These are phyloP conservation scores for Acanthosepion esculentum DNA, from an alignment of 2,888 invertebrate species.

Conservation along the genomic window DNA sequence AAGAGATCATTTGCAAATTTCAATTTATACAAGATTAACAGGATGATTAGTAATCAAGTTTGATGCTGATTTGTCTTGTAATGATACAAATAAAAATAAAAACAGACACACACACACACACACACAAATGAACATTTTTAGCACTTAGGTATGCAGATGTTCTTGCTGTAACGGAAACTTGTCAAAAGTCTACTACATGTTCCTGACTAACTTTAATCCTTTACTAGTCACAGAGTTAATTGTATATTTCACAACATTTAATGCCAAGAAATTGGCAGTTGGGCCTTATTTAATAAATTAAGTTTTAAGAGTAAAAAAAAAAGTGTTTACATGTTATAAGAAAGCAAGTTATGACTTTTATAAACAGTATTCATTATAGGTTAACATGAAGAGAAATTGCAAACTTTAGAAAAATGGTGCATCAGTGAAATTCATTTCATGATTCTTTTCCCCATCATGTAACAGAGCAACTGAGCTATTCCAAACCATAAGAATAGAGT, in stretches of 20 bases:
- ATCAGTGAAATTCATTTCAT: background rate
- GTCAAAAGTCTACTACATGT: background rate
- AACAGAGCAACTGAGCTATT: too few species aligned
- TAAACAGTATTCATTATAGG: too few species aligned
- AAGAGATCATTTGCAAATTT: constrained; percentile 22
- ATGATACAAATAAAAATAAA: too few species aligned
- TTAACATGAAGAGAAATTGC: too few species aligned
- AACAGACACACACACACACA: background rate
- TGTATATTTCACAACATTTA: background rate
- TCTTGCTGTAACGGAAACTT: background rate
- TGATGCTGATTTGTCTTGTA: background rate
- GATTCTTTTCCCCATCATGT: background rate
- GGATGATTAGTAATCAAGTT: background rate
- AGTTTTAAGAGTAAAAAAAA: background rate
- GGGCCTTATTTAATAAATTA: background rate
- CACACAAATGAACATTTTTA: background rate
- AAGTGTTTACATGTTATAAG: background rate
- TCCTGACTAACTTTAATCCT: background rate
- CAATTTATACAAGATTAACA: constrained; percentile 6
- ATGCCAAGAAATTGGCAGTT: background rate
- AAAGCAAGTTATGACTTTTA: too few species aligned
- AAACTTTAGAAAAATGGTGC: background rate
- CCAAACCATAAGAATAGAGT: background rate
- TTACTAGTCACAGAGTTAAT: background rate
- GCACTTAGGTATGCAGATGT: background rate